Evolutionary conservation across 2,113 vertebrate genomes (phyloP), one percentile per base, ranked within the genome.

Genomic region (Dipodomys stephensi): DNA sequence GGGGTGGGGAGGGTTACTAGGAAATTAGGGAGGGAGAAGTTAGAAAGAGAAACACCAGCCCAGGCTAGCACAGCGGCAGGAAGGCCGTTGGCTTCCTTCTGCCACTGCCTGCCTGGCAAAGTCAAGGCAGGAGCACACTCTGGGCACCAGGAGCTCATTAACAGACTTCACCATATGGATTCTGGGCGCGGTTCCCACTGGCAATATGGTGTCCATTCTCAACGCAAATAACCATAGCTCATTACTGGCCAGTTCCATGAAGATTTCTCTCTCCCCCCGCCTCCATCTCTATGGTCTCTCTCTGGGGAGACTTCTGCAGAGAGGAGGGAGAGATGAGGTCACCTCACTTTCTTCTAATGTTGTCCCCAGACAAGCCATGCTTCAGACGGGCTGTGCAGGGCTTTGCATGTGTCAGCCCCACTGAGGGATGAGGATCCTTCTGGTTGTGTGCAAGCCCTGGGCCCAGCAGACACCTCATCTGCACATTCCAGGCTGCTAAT

Each of bases 401-500:
- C 83, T 96, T 27, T 80, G 44, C 62, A 73, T 62, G 28, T n/a
- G 78, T 94, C 93, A 92, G 71, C 27, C 32, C 27, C 2, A 2
- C 64, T 83, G 88, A 87, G 35, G 88, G 94, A 94, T 64, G 67
- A 92, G 73, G 72, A 64, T 74, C 85, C 68, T 95, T n/a, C 57
- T 5, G 60, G 71, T 35, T 15, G 71, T 39, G 60, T 30, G 15
- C 2, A 67, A 74, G 76, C 44, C 78, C 69, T 0, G 32, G 27
- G 35, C 46, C 44, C 67, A 74, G 32, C 77, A 91, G 72, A 81
- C 92, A 84, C 91, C 92, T 94, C 95, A 84, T 94, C 90, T 95
- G 86, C 88, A 92, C 83, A 69, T 91, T 86, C 94, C 91, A 87
- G 95, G 64, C 91, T 84, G 91, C 84, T 83, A 67, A 88, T 46